These are phyloP conservation scores for Etheostoma spectabile DNA, from an alignment of 2,113 vertebrate species.

Conservation along the genomic window DNA sequence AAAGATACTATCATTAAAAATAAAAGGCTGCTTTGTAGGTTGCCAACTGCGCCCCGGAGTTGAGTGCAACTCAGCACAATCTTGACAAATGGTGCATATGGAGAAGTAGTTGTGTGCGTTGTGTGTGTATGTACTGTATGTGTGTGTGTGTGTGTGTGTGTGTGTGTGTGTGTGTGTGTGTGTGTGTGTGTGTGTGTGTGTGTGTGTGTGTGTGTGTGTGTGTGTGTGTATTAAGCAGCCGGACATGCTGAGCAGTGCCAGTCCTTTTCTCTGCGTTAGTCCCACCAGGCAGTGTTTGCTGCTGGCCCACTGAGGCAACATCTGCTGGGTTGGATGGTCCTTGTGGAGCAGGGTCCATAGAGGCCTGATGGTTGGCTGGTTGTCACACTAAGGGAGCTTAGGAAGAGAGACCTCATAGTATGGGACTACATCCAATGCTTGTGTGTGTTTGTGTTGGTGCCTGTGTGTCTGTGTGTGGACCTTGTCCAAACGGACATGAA, in stretches of 20 bases:
- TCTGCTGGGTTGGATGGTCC: constrained; percentile 81
- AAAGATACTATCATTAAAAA: constrained; percentile 69
- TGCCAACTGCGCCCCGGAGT: constrained; percentile 45
- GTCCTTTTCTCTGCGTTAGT: constrained; percentile 60
- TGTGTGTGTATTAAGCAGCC: constrained; percentile 66
- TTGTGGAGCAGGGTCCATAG: constrained; percentile 69
- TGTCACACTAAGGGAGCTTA: constrained; percentile 55
- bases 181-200: constrained; percentile 27
- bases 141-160: constrained; percentile 19
- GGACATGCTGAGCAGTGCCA: constrained; percentile 74
- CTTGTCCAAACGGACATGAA: constrained; percentile 76
- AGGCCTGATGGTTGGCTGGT: constrained; percentile 73
- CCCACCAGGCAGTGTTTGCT: constrained; percentile 75
- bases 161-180: constrained; percentile 46
- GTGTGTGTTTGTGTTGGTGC: constrained; percentile 64
- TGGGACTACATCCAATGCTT: constrained; percentile 66
- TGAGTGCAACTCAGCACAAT: constrained; percentile 72
- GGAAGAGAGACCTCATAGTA: constrained; percentile 66
- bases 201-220: constrained; percentile 44
- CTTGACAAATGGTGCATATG: constrained; percentile 66
- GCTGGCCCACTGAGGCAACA: constrained; percentile 83
- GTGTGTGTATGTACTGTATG: constrained; percentile 19
- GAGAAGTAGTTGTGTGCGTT: constrained; percentile 49
- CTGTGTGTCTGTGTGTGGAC: constrained; percentile 65
- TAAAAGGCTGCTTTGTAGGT: constrained; percentile 40